Percentiles rank a stretch among this genome's conserved stretches.
phyloP scores from a whole-genome alignment of 2,797 vertebrate genomes.

The Amniataba percoides region DNA sequence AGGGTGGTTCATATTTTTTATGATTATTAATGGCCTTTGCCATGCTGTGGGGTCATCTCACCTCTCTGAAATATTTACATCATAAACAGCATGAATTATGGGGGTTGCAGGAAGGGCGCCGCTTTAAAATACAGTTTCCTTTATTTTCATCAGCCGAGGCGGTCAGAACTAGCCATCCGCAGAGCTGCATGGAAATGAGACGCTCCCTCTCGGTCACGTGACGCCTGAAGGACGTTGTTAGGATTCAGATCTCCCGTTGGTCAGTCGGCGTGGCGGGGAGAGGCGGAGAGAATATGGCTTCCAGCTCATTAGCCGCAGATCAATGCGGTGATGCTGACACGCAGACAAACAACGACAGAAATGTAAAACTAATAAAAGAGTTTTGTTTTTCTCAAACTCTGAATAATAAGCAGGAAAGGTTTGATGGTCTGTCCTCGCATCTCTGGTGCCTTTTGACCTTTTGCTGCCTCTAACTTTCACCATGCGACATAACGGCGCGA shows the following conservation, averaged over 20 bases:
- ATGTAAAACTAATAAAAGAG: slow-evolving; percentile 45
- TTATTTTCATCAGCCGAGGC: slow-evolving; percentile 72
- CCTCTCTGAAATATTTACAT: slow-evolving; percentile 83
- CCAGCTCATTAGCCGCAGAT: slow-evolving; percentile 71
- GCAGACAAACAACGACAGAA: slow-evolving; percentile 34
- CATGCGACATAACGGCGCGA: slow-evolving; percentile 12
- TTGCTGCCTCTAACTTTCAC: slow-evolving; percentile 33
- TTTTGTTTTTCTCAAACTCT: neutral
- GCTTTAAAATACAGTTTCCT: slow-evolving; percentile 75
- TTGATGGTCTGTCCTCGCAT: slow-evolving; percentile 13
- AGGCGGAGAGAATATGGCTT: slow-evolving; percentile 45
- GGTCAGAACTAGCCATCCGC: slow-evolving; percentile 61
- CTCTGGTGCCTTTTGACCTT: slow-evolving; percentile 44
- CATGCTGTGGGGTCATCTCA: slow-evolving; percentile 79
- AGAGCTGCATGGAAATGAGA: slow-evolving; percentile 69
- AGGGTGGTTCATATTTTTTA: slow-evolving; percentile 77
- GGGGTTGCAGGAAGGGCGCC: slow-evolving; percentile 76
- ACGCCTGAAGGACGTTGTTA: slow-evolving; percentile 72
- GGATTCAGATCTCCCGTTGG: slow-evolving; percentile 60
- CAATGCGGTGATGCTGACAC: slow-evolving; percentile 53
- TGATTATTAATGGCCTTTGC: slow-evolving; percentile 85
- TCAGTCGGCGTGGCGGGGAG: slow-evolving; percentile 39
- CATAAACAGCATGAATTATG: slow-evolving; percentile 84
- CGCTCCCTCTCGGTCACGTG: slow-evolving; percentile 43
- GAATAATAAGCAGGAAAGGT: slow-evolving; percentile 24